Evolutionary conservation across 2,888 invertebrate species (phyloP), one percentile per base, ranked within the genome.

Genomic region (Pachliopta kotzebuea): DNA sequence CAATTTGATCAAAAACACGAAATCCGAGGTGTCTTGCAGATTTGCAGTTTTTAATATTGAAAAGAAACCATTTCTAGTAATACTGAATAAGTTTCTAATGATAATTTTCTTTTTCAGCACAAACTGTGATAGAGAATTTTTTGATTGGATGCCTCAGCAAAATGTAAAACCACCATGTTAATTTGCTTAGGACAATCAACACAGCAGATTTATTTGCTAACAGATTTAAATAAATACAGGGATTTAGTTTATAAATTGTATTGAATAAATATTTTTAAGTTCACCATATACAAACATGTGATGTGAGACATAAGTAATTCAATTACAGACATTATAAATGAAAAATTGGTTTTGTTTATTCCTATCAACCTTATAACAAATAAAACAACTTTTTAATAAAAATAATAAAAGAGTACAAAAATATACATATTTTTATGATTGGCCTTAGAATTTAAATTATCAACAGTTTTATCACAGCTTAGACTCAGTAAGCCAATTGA

Each of bases 401-500:
- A 55, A 63, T 31, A 50, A 59, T 37, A 60, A 60, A 56, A 60
- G 56, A 45, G 20, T 65, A 62, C 45, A 70, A 66, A 66, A 64
- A 67, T 61, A 52, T 52, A 26, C 23, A 21, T 21, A 42, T 23
- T 56, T 24, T 42, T 0, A 21, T 24, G 6, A 20, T 9, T 53
- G 59, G 26, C 45, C 67, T 63, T 67, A 62, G 20, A 64, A 23
- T 23, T 49, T 64, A 54, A 50, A 42, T 20, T 42, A 53, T 23
- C 21, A 42, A 24, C 24, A 54, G 18, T 53, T 49, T 56, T 63
- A 76, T 93, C 93, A 97, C 74, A 97, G 90, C 85, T 98, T 98
- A 8, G 98, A 97, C 86, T 97, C 96, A 0, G 98, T 98, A 7
- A 98, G 92, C 98, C 98, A 98, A 79, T 93, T 95, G 84, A 97